Conservation (phyloP, 2,888 invertebrate species). For the Conchocele bisecta region DNA sequence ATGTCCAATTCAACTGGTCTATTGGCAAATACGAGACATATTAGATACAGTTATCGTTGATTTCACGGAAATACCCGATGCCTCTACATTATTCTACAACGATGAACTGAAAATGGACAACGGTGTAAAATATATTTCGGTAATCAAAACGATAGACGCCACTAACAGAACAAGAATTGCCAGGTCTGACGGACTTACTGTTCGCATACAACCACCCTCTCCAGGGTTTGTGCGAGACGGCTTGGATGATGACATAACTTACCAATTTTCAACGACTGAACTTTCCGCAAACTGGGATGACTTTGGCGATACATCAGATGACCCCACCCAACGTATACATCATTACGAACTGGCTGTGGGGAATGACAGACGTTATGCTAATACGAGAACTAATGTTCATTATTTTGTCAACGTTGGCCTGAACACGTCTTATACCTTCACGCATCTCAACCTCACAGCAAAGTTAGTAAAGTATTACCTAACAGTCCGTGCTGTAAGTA, state of each 20-base stretch:
- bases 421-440: constrained; percentile 61
- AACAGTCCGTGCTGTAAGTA: constrained; percentile 67
- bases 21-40: constrained; percentile 54
- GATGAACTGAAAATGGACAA: constrained; percentile 59
- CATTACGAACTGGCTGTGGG: constrained; percentile 71
- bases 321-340: constrained; percentile 53
- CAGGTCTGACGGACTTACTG: constrained; percentile 59
- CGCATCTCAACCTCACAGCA: constrained; percentile 56
- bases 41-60: constrained; percentile 43
- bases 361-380: constrained; percentile 62
- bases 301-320: constrained; percentile 53
- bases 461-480: constrained; percentile 62
- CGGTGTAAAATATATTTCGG: constrained; percentile 56
- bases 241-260: constrained; percentile 49
- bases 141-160: constrained; percentile 47
- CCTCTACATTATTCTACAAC: constrained; percentile 41
- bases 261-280: constrained; percentile 48
- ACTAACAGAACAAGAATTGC: constrained; percentile 40
- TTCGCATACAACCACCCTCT: constrained; percentile 60
- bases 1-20: constrained; percentile 52
- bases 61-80: constrained; percentile 22
- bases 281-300: constrained; percentile 66
- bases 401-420: constrained; percentile 64
- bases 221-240: constrained; percentile 67
- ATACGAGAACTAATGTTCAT: constrained; percentile 61